These are phyloP conservation scores for Tachina lurida DNA, from an alignment of 2,888 invertebrate genomes.

Conservation along the genomic window DNA sequence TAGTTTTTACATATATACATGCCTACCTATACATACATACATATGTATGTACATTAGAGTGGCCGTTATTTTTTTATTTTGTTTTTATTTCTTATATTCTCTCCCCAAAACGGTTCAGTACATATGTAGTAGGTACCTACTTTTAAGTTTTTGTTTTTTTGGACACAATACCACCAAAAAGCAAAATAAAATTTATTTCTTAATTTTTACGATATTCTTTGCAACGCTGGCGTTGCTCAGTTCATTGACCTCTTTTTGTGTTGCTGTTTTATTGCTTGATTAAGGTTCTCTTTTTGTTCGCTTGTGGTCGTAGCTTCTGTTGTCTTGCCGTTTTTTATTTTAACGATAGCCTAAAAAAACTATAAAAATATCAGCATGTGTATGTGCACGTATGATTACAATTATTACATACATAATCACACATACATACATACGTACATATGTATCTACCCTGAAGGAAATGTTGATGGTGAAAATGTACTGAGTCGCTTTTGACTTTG, in stretches of 20 bases:
- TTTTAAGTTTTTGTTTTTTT: constrained; percentile 6
- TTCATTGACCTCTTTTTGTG: constrained; percentile 64
- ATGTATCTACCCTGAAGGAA: no score
- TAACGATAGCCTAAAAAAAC: neutral
- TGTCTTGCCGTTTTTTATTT: constrained; percentile 10
- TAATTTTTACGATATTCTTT: constrained; percentile 18
- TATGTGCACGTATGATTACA: neutral
- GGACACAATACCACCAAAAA: neutral
- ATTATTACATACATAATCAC: neutral
- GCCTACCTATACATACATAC: no score
- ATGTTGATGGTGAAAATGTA: no score
- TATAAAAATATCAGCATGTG: neutral
- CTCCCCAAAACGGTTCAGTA: no score
- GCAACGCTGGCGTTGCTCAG: constrained; percentile 38
- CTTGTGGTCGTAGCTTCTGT: constrained; percentile 14
- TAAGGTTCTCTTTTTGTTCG: constrained; percentile 34
- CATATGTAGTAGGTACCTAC: constrained; percentile 2
- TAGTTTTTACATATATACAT: no score
- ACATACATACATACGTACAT: constrained; percentile 6
- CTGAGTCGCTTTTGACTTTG: no score
- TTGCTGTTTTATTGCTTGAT: constrained; percentile 44
- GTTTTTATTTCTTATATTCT: no score
- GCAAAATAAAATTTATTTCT: constrained; percentile 5
- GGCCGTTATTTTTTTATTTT: no score
- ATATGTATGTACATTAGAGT: no score